Conservation (phyloP, 2,888 invertebrate genomes). For the Gymnosoma rotundatum region DNA sequence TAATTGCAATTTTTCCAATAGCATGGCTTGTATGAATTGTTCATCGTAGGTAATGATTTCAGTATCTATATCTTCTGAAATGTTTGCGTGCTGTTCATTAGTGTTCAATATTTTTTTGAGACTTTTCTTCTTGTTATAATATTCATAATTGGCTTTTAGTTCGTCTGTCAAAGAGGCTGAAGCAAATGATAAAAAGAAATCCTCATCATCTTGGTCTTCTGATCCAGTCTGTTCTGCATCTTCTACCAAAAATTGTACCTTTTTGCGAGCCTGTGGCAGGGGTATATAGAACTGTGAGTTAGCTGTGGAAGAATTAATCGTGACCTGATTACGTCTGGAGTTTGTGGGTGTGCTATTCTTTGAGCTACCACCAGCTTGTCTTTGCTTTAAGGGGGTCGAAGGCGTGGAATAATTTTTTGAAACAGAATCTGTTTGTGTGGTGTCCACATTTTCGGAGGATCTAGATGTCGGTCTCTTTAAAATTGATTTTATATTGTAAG, state of each 20-base stretch:
- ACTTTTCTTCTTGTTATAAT: constrained; percentile 77
- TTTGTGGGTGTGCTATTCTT: constrained; percentile 65
- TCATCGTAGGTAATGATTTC: constrained; percentile 64
- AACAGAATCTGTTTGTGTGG: constrained; percentile 1
- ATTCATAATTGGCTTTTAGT: constrained; percentile 76
- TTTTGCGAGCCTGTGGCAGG: constrained; percentile 83
- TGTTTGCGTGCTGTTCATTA: background rate
- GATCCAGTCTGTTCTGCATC: constrained; percentile 76
- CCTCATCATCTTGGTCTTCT: constrained; percentile 52
- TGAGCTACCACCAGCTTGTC: constrained; percentile 13
- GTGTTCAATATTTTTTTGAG: constrained; percentile 70
- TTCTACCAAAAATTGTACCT: constrained; percentile 88
- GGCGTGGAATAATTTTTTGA: constrained; percentile 1
- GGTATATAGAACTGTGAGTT: constrained; percentile 79
- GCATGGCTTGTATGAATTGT: constrained; percentile 67
- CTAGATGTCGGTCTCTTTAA: constrained; percentile 83
- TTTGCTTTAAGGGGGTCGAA: constrained; percentile 44
- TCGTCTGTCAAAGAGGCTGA: constrained; percentile 37
- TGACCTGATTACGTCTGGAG: constrained; percentile 41
- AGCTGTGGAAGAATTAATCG: constrained; percentile 73
- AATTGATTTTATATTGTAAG: constrained; percentile 84
- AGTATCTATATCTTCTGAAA: constrained; percentile 34
- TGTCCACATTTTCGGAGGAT: constrained; percentile 38
- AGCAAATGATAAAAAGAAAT: constrained; percentile 21
- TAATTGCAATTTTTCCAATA: constrained; percentile 64